A percentile compares a stretch with the other conserved stretches of the same genome.
Conservation (phyloP, 2,113 vertebrate genomes). For the Platanista minor region DNA sequence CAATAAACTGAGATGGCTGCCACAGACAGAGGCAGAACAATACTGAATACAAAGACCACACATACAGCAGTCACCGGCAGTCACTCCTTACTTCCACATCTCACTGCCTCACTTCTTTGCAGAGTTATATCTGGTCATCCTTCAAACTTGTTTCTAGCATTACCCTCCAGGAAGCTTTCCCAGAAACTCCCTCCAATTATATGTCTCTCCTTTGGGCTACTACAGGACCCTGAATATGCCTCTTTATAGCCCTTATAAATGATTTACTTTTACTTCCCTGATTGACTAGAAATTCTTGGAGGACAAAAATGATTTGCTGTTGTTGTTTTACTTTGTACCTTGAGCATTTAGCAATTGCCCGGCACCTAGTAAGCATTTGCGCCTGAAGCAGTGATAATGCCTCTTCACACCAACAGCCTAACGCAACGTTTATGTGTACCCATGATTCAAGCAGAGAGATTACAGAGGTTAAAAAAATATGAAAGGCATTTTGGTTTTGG, state of each 20-base stretch:
- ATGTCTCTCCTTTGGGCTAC: not conserved
- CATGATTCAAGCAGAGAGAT: not conserved
- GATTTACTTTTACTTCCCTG: constrained; percentile 7
- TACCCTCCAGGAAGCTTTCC: not conserved
- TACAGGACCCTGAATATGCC: not conserved
- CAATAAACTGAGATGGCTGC: not conserved
- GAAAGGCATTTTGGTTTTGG: not conserved
- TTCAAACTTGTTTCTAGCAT: not conserved
- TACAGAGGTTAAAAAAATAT: not conserved
- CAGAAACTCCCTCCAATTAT: not conserved
- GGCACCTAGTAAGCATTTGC: not conserved
- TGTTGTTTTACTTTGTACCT: not conserved
- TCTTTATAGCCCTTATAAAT: not conserved
- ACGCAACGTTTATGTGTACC: not conserved
- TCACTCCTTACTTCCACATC: not conserved
- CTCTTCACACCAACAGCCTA: not conserved
- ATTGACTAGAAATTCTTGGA: not conserved
- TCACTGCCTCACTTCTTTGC: not conserved
- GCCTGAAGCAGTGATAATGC: not conserved
- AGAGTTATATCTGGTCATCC: not conserved
- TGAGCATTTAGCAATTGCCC: not conserved
- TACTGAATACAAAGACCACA: not conserved
- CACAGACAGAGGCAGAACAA: not conserved
- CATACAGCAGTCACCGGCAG: too few species aligned
- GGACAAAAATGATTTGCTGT: not conserved